Percentiles rank a stretch among this genome's conserved stretches.
Conservation (phyloP, 1,140 invertebrate genomes). For the Sitobion miscanthi region DNA sequence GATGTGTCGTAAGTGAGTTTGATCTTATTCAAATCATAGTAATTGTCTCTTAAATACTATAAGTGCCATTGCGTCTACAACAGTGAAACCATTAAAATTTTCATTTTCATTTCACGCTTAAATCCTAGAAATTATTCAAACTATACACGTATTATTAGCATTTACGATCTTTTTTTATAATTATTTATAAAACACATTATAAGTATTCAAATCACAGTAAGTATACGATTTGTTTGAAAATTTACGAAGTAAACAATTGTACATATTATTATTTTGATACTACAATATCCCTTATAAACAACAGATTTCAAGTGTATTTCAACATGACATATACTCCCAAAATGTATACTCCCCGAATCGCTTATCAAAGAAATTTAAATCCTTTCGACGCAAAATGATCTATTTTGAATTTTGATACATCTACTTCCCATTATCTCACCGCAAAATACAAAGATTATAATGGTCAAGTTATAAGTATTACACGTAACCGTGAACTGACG, state of each 20-base stretch:
- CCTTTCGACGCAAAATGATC: neutral
- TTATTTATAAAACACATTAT: neutral
- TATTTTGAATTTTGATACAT: neutral
- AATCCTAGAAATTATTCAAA: neutral
- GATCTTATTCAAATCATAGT: neutral
- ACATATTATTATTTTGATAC: too few species aligned
- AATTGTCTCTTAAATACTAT: neutral
- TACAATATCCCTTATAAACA: neutral
- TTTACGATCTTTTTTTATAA: neutral
- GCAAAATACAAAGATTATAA: neutral
- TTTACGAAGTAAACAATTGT: too few species aligned
- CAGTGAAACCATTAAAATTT: neutral
- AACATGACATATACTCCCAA: neutral
- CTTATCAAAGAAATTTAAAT: neutral
- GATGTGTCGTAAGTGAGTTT: neutral
- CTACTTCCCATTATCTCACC: neutral
- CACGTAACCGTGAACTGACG: neutral
- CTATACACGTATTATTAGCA: neutral
- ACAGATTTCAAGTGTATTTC: neutral
- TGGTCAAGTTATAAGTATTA: neutral
- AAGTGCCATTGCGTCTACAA: neutral
- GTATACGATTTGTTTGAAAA: too few species aligned
- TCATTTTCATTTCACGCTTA: neutral
- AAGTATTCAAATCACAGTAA: too few species aligned
- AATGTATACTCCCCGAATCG: neutral